phyloP scores from a whole-genome alignment of 2,797 vertebrate genomes.

The Peromyscus nudipes region DNA sequence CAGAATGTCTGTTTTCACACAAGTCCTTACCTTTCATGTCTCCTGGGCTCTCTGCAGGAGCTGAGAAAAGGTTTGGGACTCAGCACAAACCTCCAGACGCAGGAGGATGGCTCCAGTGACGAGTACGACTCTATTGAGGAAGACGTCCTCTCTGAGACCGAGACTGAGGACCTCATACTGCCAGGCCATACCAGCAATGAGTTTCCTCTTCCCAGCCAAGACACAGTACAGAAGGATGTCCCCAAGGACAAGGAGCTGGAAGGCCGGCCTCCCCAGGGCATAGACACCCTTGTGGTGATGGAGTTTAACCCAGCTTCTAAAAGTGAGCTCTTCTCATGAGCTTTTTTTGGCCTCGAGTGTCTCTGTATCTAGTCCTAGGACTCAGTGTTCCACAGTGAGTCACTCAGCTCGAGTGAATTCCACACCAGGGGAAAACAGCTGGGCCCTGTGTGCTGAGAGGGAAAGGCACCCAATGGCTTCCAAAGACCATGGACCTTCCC shows the following conservation, averaged over 20 bases:
- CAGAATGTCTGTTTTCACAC: conserved; percentile 32
- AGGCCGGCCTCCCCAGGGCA: conserved; percentile 79
- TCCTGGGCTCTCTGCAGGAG: conserved; percentile 88
- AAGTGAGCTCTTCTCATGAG: conserved; percentile 86
- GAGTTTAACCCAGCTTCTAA: conserved; percentile 92
- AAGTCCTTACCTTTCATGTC: neutral
- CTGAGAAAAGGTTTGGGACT: conserved; percentile 92
- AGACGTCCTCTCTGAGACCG: conserved; percentile 93
- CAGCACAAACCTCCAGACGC: conserved; percentile 87
- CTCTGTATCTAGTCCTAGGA: neutral
- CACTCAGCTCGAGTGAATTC: neutral
- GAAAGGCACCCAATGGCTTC: neutral
- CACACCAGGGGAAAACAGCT: neutral
- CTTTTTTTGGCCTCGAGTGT: neutral
- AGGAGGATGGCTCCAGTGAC: conserved; percentile 89
- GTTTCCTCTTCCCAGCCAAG: conserved; percentile 82
- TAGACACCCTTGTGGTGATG: conserved; percentile 90
- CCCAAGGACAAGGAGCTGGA: conserved; percentile 66
- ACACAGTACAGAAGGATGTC: conserved; percentile 55
- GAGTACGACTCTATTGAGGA: conserved; percentile 93
- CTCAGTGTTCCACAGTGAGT: neutral
- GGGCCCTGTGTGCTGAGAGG: neutral
- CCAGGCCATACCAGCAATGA: conserved; percentile 86
- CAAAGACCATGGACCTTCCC: neutral
- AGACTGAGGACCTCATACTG: conserved; percentile 90